Evolutionary conservation across 2,113 vertebrate species (phyloP), one percentile per base, ranked within the genome.

Genomic region (Corvus hawaiiensis): DNA sequence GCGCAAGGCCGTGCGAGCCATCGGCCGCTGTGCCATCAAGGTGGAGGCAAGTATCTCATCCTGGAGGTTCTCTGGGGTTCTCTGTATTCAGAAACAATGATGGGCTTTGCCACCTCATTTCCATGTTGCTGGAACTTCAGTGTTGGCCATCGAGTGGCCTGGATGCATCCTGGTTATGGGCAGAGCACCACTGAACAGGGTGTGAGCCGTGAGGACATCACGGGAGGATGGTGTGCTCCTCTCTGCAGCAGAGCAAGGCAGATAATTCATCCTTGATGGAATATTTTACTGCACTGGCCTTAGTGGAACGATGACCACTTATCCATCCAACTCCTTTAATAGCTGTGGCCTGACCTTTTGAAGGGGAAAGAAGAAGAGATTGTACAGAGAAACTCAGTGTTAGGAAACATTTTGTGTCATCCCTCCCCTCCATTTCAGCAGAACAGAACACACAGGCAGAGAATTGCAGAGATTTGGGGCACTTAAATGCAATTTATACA

Each of bases 1-100:
- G 73, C 99, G 99, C 22, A 99, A 99, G 93, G 99, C 99, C 8
- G 99, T 99, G 23, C 98, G 99, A 67, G 99, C 99, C 80, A 99
- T 99, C 4, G 99, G 99, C 22, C 98, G 99, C 79, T 99, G 99
- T 52, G 99, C 99, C 97, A 99, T 99, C 97, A 99, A 99, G 97
- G 99, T 99, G 52, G 99, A 99, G 98, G 99, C 98, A 82, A 98
- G 98, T 96, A 79, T 33, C 86, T 64, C 16, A 14, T 15, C 35
- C 23, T 7, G 33, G 23, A n/a, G 21, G 3, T 8, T 27, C 77
- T 64, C 32, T 39, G 10, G 23, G 51, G 0, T 24, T 6, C 13
- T 46, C 26, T 35, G 11, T 2, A 52, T 69, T 61, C 66, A 76
- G 15, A 41, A 88, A 3, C 59, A 39, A 0, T 2, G 16, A 2